phyloP scores from a whole-genome alignment of 2,888 invertebrate species.

The Hesperia comma region DNA sequence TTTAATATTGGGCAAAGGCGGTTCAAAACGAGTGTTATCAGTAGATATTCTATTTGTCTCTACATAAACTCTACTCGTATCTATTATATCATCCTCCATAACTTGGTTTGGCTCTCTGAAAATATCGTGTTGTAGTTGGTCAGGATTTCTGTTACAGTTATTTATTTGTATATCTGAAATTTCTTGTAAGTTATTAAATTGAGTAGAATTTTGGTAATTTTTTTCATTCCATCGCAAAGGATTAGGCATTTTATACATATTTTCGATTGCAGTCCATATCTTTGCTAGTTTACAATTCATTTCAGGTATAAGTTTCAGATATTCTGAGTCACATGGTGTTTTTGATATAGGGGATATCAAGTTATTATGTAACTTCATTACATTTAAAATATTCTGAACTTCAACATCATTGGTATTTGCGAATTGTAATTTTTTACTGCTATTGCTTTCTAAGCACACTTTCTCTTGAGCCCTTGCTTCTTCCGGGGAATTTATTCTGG shows the following conservation, averaged over 20 bases:
- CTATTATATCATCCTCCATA: not conserved
- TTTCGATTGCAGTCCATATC: not conserved
- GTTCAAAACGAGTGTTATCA: not conserved
- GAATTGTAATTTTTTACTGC: slow-evolving; percentile 49
- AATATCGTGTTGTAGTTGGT: too few relatives aligned
- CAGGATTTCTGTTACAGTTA: not conserved
- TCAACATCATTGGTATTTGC: slow-evolving; percentile 57
- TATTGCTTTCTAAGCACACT: slow-evolving; percentile 58
- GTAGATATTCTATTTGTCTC: not conserved
- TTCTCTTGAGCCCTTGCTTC: slow-evolving; percentile 43
- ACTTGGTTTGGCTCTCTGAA: too few relatives aligned
- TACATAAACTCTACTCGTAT: not conserved
- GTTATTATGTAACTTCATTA: slow-evolving; percentile 56
- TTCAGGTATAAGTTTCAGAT: slow-evolving; percentile 2
- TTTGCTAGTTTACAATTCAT: not conserved
- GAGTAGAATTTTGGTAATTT: not conserved
- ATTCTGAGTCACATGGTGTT: slow-evolving; percentile 50
- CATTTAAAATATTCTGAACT: slow-evolving; percentile 63
- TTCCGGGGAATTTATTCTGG: not conserved
- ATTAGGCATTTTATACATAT: not conserved
- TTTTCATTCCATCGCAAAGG: not conserved
- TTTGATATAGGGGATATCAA: slow-evolving; percentile 65
- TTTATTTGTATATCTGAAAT: not conserved
- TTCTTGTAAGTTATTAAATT: not conserved
- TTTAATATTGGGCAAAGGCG: too few relatives aligned